phyloP scores from a whole-genome alignment of 2,113 vertebrate species.

The Uria aalge region DNA sequence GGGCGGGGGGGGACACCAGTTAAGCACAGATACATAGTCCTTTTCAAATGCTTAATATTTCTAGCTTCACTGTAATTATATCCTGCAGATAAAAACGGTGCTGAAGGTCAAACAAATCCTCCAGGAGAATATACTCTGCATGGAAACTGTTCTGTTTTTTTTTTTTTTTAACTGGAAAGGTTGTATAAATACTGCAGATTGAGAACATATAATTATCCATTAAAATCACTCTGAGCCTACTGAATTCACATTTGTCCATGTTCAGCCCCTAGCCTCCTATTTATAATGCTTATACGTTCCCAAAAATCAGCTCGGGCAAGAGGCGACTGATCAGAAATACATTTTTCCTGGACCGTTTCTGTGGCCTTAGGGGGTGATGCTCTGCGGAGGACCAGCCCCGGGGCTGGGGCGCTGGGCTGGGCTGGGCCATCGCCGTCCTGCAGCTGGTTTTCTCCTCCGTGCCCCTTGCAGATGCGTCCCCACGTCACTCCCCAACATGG shows the following conservation, averaged over 20 bases:
- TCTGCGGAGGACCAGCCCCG: fast-evolving
- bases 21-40: not conserved
- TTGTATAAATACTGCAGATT: constrained; percentile 49
- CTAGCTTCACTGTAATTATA: constrained; percentile 18
- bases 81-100: constrained; percentile 51
- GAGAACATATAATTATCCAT: constrained; percentile 47
- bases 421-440: not conserved
- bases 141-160: not conserved
- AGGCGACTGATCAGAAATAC: not conserved
- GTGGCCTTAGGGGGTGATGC: not conserved
- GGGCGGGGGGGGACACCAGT: not conserved
- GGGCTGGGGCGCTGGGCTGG: not conserved
- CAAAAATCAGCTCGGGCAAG: not conserved
- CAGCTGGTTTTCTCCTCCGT: not conserved
- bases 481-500: fast-evolving
- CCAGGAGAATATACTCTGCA: not conserved
- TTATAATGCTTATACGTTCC: not conserved
- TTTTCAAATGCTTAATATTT: constrained; percentile 1
- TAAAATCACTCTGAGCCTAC: constrained; percentile 25
- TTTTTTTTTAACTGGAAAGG: constrained; percentile 16
- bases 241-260: constrained; percentile 25
- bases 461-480: not conserved
- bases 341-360: not conserved
- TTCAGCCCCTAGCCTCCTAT: not conserved
- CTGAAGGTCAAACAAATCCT: constrained; percentile 53